These are phyloP conservation scores for Oostethus manadensis DNA, from an alignment of 2,113 vertebrate species.

Conservation along the genomic window DNA sequence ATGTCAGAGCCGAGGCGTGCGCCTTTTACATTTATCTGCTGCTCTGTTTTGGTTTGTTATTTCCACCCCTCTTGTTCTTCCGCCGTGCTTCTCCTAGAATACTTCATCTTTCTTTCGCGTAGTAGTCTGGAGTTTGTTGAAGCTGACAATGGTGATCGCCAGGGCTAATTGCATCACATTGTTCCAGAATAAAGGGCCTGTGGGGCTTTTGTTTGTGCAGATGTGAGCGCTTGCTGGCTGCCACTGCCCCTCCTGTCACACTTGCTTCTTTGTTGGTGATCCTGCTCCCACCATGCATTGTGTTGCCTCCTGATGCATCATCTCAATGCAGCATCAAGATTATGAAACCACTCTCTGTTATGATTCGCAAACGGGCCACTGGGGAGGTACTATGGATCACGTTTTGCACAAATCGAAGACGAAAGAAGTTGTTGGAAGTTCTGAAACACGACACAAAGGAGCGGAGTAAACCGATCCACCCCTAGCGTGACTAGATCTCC, in stretches of 20 bases:
- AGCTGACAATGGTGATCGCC: slow-evolving; percentile 9
- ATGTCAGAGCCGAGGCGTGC: slow-evolving; percentile 14
- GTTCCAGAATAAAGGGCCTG: slow-evolving; percentile 21
- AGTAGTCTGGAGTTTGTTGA: not conserved
- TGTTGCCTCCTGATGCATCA: not conserved
- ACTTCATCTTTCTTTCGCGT: no score
- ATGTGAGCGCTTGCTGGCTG: slow-evolving; percentile 4
- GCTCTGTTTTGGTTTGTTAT: not conserved
- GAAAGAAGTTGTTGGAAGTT: not conserved
- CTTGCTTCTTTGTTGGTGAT: slow-evolving; percentile 12
- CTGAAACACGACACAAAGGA: not conserved
- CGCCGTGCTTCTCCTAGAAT: not conserved
- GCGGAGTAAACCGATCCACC: not conserved
- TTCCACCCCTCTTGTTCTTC: no score
- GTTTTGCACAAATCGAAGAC: not conserved
- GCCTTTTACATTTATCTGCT: not conserved
- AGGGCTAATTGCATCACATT: slow-evolving; percentile 27
- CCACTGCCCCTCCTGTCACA: slow-evolving; percentile 8
- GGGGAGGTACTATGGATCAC: not conserved
- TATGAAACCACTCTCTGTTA: no score
- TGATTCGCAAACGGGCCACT: no score
- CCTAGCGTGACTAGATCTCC: not conserved
- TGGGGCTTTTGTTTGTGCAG: slow-evolving; percentile 14
- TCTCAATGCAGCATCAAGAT: not conserved
- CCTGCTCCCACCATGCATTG: not conserved